Evolutionary conservation across 1,140 invertebrate genomes (phyloP), one percentile per base, ranked within the genome.

Genomic region (Diabrotica undecimpunctata): DNA sequence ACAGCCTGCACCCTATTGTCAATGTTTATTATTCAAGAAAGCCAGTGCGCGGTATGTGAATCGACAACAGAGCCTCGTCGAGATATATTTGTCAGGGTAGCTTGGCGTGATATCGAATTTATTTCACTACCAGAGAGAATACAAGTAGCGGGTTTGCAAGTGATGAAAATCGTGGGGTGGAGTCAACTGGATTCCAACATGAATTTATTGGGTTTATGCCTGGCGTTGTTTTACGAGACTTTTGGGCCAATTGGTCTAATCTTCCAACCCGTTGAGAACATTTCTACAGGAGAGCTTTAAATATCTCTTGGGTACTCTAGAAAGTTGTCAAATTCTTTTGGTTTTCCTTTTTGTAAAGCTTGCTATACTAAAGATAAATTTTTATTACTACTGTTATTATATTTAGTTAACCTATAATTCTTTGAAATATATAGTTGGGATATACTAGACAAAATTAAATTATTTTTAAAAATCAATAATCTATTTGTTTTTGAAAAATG

Each of bases 241-340:
- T 6, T 46, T 46, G 41, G 41, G 41, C 8, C 41, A 6, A 46
- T 46, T 46, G 41, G 41, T 46, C 8, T n/a, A 46, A 46, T 46
- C n/a, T 46, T 46, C n/a, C n/a, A 46, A n/a, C 2, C 41, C 25
- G 25, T 25, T 25, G 25, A 25, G 25, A 56, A 0, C 53, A 60
- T 70, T 57, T 35, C 68, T 70, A 39, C 68, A 68, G 54, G 70
- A 25, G 25, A 25, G 4, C 25, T 25, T 25, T 25, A 25, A 25
- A 25, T 25, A 25, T 25, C 25, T 25, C 25, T 25, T 4, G 25
- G 25, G 25, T 25, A 25, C 25, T 25, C 25, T 25, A 25, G 25
- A 25, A 25, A 25, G 25, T 25, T 25, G 1, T 2, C 25, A 25
- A 25, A 25, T 25, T 25, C 25, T 25, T 25, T 25, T 25, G 25